Conservation (phyloP, 2,888 invertebrate genomes). For the Temnothorax ravouxi region DNA sequence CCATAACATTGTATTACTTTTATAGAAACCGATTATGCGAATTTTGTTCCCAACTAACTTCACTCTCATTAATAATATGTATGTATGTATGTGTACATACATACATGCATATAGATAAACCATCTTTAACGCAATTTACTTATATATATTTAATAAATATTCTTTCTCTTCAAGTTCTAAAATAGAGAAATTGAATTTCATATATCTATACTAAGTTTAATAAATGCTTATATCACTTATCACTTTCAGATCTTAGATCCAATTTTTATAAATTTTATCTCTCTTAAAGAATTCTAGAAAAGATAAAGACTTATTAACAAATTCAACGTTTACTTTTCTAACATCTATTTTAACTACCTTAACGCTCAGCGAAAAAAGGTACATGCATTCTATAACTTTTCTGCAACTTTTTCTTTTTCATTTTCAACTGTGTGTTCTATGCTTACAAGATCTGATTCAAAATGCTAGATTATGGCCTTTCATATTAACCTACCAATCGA, state of each 20-base stretch:
- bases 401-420: constrained; percentile 24
- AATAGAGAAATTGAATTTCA: not conserved
- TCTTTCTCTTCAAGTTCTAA: not conserved
- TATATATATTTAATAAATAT: not conserved
- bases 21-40: not conserved
- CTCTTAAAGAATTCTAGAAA: not conserved
- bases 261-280: constrained; percentile 5
- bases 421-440: not conserved
- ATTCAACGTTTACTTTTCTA: constrained; percentile 11
- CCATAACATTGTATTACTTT: not conserved
- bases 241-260: constrained; percentile 1
- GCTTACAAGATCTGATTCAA: not conserved
- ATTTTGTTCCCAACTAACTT: not conserved
- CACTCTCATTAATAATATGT: constrained; percentile 12
- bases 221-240: constrained; percentile 28
- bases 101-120: not conserved
- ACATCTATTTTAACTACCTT: constrained; percentile 13
- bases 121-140: not conserved
- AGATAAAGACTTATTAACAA: constrained; percentile 25
- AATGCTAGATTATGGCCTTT: constrained; percentile 4
- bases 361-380: constrained; percentile 41
- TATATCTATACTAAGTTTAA: not conserved
- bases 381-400: constrained; percentile 54
- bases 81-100: not conserved
- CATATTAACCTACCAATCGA: not conserved